Conservation (phyloP, 2,113 vertebrate species). For the Laticauda colubrina region DNA sequence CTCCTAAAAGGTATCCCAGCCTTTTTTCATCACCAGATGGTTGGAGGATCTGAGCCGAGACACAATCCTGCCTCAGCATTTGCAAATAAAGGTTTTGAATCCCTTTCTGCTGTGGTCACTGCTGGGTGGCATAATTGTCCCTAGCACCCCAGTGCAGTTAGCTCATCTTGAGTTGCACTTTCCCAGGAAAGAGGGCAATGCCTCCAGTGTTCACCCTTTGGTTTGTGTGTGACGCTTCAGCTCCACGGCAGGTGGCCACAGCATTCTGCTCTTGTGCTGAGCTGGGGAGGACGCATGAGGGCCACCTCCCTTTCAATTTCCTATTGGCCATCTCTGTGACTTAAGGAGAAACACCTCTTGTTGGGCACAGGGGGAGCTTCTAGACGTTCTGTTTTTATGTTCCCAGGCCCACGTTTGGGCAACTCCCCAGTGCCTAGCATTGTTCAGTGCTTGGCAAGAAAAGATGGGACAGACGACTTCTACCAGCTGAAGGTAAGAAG, state of each 20-base stretch:
- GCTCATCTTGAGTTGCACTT: background rate
- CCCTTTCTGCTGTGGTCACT: background rate
- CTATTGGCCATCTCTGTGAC: background rate
- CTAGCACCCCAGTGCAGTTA: background rate
- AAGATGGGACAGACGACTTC: slow-evolving; percentile 97
- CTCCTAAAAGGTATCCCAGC: background rate
- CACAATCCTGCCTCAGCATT: background rate
- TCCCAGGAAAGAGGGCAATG: background rate
- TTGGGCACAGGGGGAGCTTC: slow-evolving; percentile 38
- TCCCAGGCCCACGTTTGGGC: slow-evolving; percentile 90
- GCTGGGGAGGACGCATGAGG: background rate
- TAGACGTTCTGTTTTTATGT: slow-evolving; percentile 53
- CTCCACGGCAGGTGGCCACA: too few relatives aligned
- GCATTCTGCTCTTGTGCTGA: background rate
- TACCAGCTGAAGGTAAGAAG: slow-evolving; percentile 95
- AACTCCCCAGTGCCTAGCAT: slow-evolving; percentile 98
- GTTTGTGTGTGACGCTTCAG: background rate
- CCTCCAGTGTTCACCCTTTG: background rate
- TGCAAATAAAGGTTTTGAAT: background rate
- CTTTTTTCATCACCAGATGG: background rate
- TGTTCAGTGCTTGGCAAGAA: slow-evolving; percentile 97
- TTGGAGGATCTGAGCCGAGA: background rate
- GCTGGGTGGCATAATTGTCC: background rate
- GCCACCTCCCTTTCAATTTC: background rate
- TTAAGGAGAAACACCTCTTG: background rate